Base-by-base conservation (phyloP, 1,140 invertebrate species). In the Lepidotrigona ventralis region DNA sequence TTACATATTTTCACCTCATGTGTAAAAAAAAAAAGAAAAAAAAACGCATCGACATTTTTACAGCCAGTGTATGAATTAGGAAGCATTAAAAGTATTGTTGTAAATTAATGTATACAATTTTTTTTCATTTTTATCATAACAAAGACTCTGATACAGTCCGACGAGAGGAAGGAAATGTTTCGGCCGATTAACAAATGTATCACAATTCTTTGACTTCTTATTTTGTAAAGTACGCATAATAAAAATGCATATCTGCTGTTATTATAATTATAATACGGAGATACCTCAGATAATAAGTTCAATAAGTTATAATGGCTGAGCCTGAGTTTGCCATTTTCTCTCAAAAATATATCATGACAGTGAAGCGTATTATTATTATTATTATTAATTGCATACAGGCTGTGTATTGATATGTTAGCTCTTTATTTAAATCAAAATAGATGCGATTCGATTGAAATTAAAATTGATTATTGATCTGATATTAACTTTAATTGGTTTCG, bases 61-160 rank as follows among this genome's bases (percentile, higher is more conserved):
- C 75, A 78, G 66, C 66, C 81, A 78, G 75, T 83, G 81, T 83
- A 83, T 77, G 66, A 70, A 83, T 78, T 78, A 78, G 66, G 66
- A 83, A 70, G 17, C 21, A 83, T 83, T 83, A 83, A 83, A 83
- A 78, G 15, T 26, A 76, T 78, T 78, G 81, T 83, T 77, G 63
- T 78, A 78, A 78, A 69, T 78, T 78, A 39, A 83, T 33, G 19
- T 33, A 77, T 58, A 75, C 66, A 73, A 81, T 53, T 33, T 76
- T 81, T 82, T 70, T 33, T n/a, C n/a, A 77, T 77, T 82, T 77
- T 77, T 60, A 53, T 39, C 46, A 46, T 51, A 26, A 54, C 26
- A 39, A 63, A 66, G 17, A 64, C 39, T 64, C 51, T 63, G 39
- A 66, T 33, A 54, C 21, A 29, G 21, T 74, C 46, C 53, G 46